Conservation (phyloP, 2,888 invertebrate genomes). For the Pseudoips prasinana region DNA sequence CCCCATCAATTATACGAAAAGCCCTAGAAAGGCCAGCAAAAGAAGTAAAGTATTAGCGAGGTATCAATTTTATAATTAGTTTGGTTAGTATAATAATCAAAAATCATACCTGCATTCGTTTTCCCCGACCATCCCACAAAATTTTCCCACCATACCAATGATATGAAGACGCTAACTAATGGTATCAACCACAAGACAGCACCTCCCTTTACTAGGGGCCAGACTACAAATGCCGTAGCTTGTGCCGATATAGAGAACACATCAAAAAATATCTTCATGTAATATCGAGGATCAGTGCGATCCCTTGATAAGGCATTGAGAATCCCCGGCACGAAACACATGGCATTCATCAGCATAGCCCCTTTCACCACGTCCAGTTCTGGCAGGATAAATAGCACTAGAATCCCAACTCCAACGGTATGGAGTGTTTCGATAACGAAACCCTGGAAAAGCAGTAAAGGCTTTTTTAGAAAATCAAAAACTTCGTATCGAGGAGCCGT, state of each 20-base stretch:
- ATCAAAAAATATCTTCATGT: conserved; percentile 74
- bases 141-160: conserved; percentile 93
- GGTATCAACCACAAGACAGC: conserved; percentile 83
- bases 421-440: conserved; percentile 90
- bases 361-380: conserved; percentile 91
- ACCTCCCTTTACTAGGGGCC: conserved; percentile 83
- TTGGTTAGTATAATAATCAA: no score
- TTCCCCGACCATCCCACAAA: conserved; percentile 78
- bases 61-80: no score
- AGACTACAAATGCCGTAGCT: conserved; percentile 85
- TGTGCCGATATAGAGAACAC: conserved; percentile 84
- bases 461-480: no score
- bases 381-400: conserved; percentile 90
- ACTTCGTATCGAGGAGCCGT: no score
- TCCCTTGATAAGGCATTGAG: conserved; percentile 82
- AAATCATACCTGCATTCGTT: conserved; percentile 56
- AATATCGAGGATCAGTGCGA: conserved; percentile 51
- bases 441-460: conserved; percentile 59
- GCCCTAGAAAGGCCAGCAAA: no score
- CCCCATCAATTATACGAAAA: no score
- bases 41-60: no score
- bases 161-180: conserved; percentile 84
- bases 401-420: conserved; percentile 88
- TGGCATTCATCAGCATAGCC: conserved; percentile 91
- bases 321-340: conserved; percentile 91